phyloP scores from a whole-genome alignment of 2,113 vertebrate genomes.

The Colinus virginianus region DNA sequence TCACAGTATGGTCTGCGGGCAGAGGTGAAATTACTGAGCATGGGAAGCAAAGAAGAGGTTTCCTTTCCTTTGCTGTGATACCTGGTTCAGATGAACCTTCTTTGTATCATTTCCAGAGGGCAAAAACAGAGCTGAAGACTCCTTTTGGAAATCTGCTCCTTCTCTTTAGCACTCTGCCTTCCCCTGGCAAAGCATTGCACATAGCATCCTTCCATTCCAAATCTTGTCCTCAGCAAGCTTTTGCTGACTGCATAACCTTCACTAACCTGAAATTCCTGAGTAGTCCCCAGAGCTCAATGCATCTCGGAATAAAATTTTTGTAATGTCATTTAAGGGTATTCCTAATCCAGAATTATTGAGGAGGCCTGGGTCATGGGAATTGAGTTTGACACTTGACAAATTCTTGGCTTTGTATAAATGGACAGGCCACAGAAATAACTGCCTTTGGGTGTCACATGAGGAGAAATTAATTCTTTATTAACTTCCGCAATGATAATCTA shows the following conservation, averaged over 20 bases:
- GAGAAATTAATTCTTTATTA: slow-evolving; percentile 98
- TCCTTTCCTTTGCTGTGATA: background rate
- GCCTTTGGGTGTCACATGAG: slow-evolving; percentile 88
- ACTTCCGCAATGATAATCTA: slow-evolving; percentile 89
- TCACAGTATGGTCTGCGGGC: background rate
- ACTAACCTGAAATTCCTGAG: slow-evolving; percentile 86
- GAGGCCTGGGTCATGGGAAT: slow-evolving; percentile 86
- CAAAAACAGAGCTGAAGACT: slow-evolving; percentile 12
- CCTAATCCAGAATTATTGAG: slow-evolving; percentile 94
- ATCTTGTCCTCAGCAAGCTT: slow-evolving; percentile 69
- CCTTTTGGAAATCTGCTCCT: slow-evolving; percentile 11
- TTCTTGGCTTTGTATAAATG: slow-evolving; percentile 96
- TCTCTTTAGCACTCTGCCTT: background rate
- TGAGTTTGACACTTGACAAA: slow-evolving; percentile 94
- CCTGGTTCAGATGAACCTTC: slow-evolving; percentile 49
- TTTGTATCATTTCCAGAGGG: slow-evolving; percentile 52
- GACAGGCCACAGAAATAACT: slow-evolving; percentile 90
- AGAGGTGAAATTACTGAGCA: background rate
- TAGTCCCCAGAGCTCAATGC: slow-evolving; percentile 89
- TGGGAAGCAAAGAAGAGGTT: background rate
- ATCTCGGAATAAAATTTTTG: slow-evolving; percentile 95
- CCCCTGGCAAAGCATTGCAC: background rate
- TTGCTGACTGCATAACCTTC: slow-evolving; percentile 83
- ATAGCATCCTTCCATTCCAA: slow-evolving; percentile 13
- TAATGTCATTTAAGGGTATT: slow-evolving; percentile 96